phyloP scores from a whole-genome alignment of 2,113 vertebrate species.

The Dipodomys stephensi region DNA sequence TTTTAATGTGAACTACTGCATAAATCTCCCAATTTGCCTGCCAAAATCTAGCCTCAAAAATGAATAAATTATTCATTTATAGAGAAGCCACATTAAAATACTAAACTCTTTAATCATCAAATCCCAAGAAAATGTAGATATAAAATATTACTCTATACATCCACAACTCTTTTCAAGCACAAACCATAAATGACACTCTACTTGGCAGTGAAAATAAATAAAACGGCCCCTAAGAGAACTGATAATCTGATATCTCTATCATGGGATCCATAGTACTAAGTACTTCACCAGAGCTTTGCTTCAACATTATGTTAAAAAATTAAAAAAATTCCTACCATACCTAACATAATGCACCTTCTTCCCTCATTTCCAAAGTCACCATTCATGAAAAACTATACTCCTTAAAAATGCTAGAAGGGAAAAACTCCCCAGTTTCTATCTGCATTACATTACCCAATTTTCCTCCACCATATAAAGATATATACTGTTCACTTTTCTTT shows the following conservation, averaged over 20 bases:
- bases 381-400: neutral
- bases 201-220: neutral
- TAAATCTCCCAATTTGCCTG: slow-evolving; percentile 15
- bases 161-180: neutral
- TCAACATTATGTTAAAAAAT: neutral
- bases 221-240: neutral
- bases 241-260: neutral
- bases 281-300: neutral
- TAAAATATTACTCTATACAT: neutral
- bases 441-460: neutral
- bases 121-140: slow-evolving; percentile 10
- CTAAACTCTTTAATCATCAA: neutral
- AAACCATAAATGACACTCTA: neutral
- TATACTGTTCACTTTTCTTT: neutral
- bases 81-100: slow-evolving; percentile 20
- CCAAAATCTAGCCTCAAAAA: neutral
- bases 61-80: neutral
- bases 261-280: neutral
- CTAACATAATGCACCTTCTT: neutral
- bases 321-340: neutral
- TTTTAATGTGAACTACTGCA: neutral
- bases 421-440: neutral
- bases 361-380: neutral
- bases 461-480: neutral
- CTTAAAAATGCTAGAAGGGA: slow-evolving; percentile 8